Conservation (phyloP, 2,888 invertebrate species). For the Ochlodes sylvanus region DNA sequence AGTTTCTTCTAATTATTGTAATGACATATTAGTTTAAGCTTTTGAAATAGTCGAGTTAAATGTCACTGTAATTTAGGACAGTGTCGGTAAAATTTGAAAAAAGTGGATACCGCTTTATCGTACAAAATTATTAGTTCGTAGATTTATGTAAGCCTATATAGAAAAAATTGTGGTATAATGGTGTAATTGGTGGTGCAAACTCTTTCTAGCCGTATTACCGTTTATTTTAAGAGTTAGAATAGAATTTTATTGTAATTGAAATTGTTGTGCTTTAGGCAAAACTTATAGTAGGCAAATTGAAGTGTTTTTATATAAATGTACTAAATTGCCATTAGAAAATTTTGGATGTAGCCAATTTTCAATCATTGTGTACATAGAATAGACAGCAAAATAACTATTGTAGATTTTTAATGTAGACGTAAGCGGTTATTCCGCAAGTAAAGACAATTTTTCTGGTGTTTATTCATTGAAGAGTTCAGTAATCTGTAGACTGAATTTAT, state of each 20-base stretch:
- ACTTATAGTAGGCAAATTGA: slow-evolving; percentile 46
- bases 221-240: slow-evolving; percentile 73
- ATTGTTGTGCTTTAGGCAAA: slow-evolving; percentile 70
- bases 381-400: slow-evolving; percentile 43
- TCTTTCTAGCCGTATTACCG: slow-evolving; percentile 71
- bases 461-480: slow-evolving; percentile 54
- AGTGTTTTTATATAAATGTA: slow-evolving; percentile 38
- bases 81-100: slow-evolving; percentile 50
- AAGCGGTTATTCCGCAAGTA: slow-evolving; percentile 55
- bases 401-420: slow-evolving; percentile 69
- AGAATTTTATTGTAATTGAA: slow-evolving; percentile 57
- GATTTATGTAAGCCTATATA: slow-evolving; percentile 62
- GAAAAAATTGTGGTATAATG: slow-evolving; percentile 65
- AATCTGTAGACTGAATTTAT: slow-evolving; percentile 57
- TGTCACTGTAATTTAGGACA: slow-evolving; percentile 46
- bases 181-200: slow-evolving; percentile 83
- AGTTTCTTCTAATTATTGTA: slow-evolving; percentile 62
- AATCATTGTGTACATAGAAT: slow-evolving; percentile 35
- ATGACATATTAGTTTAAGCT: slow-evolving; percentile 66
- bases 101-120: slow-evolving; percentile 47
- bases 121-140: slow-evolving; percentile 53
- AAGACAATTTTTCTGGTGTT: slow-evolving; percentile 43
- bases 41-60: slow-evolving; percentile 52
- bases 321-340: slow-evolving; percentile 33
- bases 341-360: slow-evolving; percentile 27